Base-by-base conservation (phyloP, 2,888 invertebrate species). In the Blastobasis adustella region DNA sequence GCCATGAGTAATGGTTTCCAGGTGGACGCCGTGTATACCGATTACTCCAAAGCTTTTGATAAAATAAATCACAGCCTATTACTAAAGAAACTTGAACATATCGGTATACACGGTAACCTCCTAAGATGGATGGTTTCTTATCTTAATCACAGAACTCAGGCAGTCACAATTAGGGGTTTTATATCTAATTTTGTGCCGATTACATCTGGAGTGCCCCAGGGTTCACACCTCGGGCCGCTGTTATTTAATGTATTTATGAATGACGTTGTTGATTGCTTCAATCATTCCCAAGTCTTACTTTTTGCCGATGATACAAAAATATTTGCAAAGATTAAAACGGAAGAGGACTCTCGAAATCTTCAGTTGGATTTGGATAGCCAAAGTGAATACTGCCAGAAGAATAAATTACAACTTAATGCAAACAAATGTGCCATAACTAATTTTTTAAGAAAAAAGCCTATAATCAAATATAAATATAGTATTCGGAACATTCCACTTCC, bases 11-110 rank as follows among this genome's bases (percentile, higher is more conserved):
- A 43, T n/a, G 54, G 54, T 5, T 52, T 36, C 7, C 62, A 58
- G 49, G 52, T 61, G 7, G 59, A 60, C 44, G 50, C 45, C 5
- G 48, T 57, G 37, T 23, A 23, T 23, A 23, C 23, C 23, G 23
- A 23, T 23, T 55, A 58, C 23, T 52, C 54, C 8, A 58, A 58
- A 49, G 56, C 58, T 0, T 59, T 60, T 53, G 58, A 57, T 43
- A 56, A 55, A 50, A 52, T 50, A 38, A 39, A 1, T 43, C 49
- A 51, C 41, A 40, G 37, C 6, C 9, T 51, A 4, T 50, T 57
- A 10, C 37, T 54, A 10, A 8, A 23, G 6, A 57, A 57, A 46
- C 46, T 54, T 5, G 43, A 45, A n/a, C 23, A 49, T 6, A 47
- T 49, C n/a, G 54, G 54, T 41, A 48, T 57, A 10, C 49, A 54